Evolutionary conservation across 2,113 vertebrate genomes (phyloP), one percentile per base, ranked within the genome.

Genomic region (Electrona antarctica): DNA sequence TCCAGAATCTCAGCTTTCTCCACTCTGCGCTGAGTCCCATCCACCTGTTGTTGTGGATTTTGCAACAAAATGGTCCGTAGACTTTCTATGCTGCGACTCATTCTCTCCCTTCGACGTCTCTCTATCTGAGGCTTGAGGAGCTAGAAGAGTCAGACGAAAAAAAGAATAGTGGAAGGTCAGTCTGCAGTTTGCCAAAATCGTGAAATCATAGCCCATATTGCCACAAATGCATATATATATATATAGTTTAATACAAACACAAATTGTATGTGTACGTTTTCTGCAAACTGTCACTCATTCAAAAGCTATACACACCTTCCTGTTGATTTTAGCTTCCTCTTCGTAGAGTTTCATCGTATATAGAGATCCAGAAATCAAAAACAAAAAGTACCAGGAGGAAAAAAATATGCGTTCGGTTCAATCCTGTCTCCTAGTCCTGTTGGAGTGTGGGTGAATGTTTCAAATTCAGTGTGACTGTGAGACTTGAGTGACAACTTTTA

Each of bases 71-170:
- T 86, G 58, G 83, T 76, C 67, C 93, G 90, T 29, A 95, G 83
- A 46, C 83, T 92, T 11, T 95, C 94, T 77, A 95, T 84, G 87
- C 94, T 95, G 71, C 88, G 90, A 78, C 95, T 95, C 85, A 95
- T 94, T 80, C 94, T 90, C 74, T 95, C 94, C 45, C 95, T 89
- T 3, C 95, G 91, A 48, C 93, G 91, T 74, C 91, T 94, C 83
- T 95, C 95, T 63, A 95, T 89, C 2, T 94, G 90, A 74, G 94
- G 95, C 82, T 95, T 95, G 76, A 94, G 89, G 81, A 92, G 90
- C 94, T 95, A 72, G 7, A 55, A 60, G 58, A 57, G 21, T 79
- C 51, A 60, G 4, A 21, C 21, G 33, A 41, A 6, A 41, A 3
- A 41, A 3, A 6, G 0, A 3, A 41, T 41, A 6, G 33, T 4